Evolutionary conservation across 2,888 invertebrate species (phyloP).

Genomic region (Drosophila infuscata): DNA sequence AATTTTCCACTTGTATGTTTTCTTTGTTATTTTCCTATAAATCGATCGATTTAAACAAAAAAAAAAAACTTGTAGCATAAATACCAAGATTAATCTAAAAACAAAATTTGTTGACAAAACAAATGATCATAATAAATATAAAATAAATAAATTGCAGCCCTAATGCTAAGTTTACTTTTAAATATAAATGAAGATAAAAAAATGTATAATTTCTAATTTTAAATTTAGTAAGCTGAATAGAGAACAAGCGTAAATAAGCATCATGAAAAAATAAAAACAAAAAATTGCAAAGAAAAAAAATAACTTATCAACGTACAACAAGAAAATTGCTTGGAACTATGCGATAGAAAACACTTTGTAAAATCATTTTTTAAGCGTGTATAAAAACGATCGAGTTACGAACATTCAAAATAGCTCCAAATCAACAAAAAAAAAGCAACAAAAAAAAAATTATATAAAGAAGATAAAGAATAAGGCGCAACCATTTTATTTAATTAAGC

Average conservation of each 20-base stretch:
- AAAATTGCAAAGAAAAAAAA: conserved; percentile 49
- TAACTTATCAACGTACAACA: conserved; percentile 63
- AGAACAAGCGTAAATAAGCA: conserved; percentile 43
- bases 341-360: conserved; percentile 66
- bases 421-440: conserved; percentile 25
- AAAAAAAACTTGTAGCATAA: conserved; percentile 51
- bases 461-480: conserved; percentile 52
- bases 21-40: conserved; percentile 56
- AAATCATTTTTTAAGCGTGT: conserved; percentile 76
- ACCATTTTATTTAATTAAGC: conserved; percentile 69
- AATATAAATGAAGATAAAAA: conserved; percentile 50
- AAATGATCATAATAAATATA: conserved; percentile 41
- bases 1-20: conserved; percentile 60
- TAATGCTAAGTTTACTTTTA: conserved; percentile 66
- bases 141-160: conserved; percentile 57
- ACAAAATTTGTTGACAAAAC: conserved; percentile 52
- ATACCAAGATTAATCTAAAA: conserved; percentile 42
- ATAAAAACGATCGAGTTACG: conserved; percentile 47
- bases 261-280: conserved; percentile 40
- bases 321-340: conserved; percentile 61
- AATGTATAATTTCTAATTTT: conserved; percentile 72
- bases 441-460: conserved; percentile 20
- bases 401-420: conserved; percentile 42
- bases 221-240: conserved; percentile 67
- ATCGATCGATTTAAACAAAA: conserved; percentile 43